Conservation (phyloP, 2,888 invertebrate species). For the Cephus pulcher region DNA sequence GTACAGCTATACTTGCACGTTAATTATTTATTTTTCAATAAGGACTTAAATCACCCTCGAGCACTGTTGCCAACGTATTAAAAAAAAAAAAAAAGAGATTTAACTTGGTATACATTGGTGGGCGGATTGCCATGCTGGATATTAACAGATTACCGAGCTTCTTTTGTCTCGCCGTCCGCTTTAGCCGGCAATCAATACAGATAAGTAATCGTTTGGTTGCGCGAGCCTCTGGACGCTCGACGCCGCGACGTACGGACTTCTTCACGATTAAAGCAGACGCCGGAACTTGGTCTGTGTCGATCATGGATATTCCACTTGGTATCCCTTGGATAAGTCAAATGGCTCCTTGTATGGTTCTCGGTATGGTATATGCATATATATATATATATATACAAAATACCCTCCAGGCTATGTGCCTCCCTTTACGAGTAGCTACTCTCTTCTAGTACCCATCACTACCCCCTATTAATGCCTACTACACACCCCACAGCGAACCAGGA, state of each 20-base stretch:
- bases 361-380: neutral
- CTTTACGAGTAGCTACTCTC: neutral
- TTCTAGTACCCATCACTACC: neutral
- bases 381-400: neutral
- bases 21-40: neutral
- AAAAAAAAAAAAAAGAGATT: neutral
- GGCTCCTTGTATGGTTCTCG: neutral
- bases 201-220: slow-evolving; percentile 19
- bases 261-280: neutral
- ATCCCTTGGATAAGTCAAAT: neutral
- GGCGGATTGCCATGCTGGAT: neutral
- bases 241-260: slow-evolving; percentile 3
- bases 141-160: slow-evolving; percentile 17
- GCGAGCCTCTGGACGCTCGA: neutral
- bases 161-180: slow-evolving; percentile 12
- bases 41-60: neutral
- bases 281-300: neutral
- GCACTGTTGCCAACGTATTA: neutral
- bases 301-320: neutral
- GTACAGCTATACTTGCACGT: neutral
- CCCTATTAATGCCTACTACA: neutral
- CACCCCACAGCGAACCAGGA: neutral
- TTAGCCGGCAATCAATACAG: slow-evolving; percentile 14
- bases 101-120: neutral
- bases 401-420: slow-evolving; percentile 2